These are phyloP conservation scores for Neoaliturus tenellus DNA, from an alignment of 2,888 invertebrate genomes.

Conservation along the genomic window DNA sequence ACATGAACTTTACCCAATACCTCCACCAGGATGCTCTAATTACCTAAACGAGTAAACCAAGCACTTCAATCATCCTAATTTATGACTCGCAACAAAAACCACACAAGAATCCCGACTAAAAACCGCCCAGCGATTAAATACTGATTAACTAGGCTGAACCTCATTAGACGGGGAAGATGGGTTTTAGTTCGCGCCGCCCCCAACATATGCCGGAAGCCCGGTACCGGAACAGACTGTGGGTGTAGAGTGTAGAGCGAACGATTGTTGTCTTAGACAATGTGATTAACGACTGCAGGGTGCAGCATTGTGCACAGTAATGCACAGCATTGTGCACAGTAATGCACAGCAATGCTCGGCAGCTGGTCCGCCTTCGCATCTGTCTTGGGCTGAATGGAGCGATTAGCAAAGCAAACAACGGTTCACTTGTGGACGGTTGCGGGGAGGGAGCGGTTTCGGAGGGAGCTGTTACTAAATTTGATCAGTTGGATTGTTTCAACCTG, in stretches of 20 bases:
- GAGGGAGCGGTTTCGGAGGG: not conserved
- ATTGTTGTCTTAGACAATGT: not conserved
- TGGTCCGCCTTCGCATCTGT: not conserved
- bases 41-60: too few species aligned
- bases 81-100: too few species aligned
- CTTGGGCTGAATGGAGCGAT: not conserved
- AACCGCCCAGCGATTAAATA: not conserved
- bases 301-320: constrained; percentile 7
- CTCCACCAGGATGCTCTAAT: too few species aligned
- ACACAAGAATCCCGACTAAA: not conserved
- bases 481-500: too few species aligned
- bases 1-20: too few species aligned
- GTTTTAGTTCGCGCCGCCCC: not conserved
- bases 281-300: not conserved
- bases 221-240: not conserved
- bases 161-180: not conserved
- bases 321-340: constrained; percentile 20
- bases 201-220: not conserved
- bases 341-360: not conserved
- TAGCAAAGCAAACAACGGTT: not conserved
- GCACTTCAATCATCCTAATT: too few species aligned
- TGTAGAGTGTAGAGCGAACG: not conserved
- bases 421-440: not conserved
- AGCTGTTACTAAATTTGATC: too few species aligned
- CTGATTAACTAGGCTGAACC: not conserved